Evolutionary conservation across 2,888 invertebrate genomes (phyloP), one percentile per base, ranked within the genome.

Genomic region (Metopia argyrocephala): DNA sequence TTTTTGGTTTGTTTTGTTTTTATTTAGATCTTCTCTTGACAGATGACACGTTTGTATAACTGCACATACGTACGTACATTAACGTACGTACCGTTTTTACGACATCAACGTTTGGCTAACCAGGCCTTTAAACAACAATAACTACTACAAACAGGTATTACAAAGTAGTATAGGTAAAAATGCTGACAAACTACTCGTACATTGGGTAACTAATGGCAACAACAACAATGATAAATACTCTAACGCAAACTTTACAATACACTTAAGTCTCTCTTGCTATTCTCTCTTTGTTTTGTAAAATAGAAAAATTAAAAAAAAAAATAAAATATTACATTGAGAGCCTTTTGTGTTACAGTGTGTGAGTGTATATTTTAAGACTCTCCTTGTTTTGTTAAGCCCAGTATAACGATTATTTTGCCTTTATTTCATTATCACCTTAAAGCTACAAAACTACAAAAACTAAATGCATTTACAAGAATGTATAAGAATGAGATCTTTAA

Each of bases 151-250:
- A 31, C 31, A 31, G 9, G 3, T 5, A 28, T 5, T 28, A 31
- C 12, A 31, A 31, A 31, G 4, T 21, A 18, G 23, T 59, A 69
- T 20, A 76, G 76, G 25, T 75, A 38, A 20, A 81, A 81, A 81
- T 81, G 81, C 78, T 81, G 81, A 81, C 78, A 78, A 81, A 78
- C 81, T 50, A 70, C 81, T 81, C n/a, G n/a, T n/a, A n/a, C n/a
- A n/a, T 81, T 81, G 9, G 61, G 64, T 48, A 56, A 66, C 27
- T n/a, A 56, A 4, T 12, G 38, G 2, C 52, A 75, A 61, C 56
- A 76, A 62, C 23, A 38, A 38, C 15, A 38, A 38, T 38, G 38
- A 3, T 38, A 15, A 38, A 9, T 9, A 12, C 15, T 78, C 66
- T 66, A 73, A 62, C 31, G 25, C 25, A 73, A 61, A 66, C 66